phyloP scores from a whole-genome alignment of 2,888 invertebrate species.

The Drosophila melanosoma region DNA sequence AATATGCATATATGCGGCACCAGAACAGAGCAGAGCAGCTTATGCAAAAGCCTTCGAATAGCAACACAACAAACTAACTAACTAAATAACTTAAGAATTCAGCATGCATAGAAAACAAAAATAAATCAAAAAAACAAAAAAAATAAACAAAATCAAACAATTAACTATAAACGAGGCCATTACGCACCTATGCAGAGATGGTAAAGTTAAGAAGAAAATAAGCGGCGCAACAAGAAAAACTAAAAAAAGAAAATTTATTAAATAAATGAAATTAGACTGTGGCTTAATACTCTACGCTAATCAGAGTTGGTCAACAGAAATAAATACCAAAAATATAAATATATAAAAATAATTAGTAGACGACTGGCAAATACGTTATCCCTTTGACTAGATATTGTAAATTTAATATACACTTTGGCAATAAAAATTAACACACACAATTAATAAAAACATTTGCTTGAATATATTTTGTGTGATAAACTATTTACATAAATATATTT shows the following conservation, averaged over 20 bases:
- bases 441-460: neutral
- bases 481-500: neutral
- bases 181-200: conserved; percentile 8
- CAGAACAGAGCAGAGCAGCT: conserved; percentile 26
- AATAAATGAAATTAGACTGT: neutral
- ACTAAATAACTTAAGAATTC: conserved; percentile 9
- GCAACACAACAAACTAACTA: conserved; percentile 14
- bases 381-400: neutral
- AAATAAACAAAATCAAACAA: conserved; percentile 20
- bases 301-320: too few relatives aligned
- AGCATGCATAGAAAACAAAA: conserved; percentile 18
- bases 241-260: neutral
- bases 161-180: neutral
- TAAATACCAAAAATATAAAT: neutral
- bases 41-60: conserved; percentile 31
- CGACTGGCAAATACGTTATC: neutral
- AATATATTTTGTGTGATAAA: neutral
- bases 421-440: neutral
- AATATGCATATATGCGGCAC: conserved; percentile 9
- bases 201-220: neutral
- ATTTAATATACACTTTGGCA: neutral
- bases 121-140: conserved; percentile 13
- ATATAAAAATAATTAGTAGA: neutral
- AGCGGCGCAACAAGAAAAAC: neutral
- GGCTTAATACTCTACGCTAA: too few relatives aligned